phyloP scores from a whole-genome alignment of 2,113 vertebrate genomes.

The Nestor notabilis region DNA sequence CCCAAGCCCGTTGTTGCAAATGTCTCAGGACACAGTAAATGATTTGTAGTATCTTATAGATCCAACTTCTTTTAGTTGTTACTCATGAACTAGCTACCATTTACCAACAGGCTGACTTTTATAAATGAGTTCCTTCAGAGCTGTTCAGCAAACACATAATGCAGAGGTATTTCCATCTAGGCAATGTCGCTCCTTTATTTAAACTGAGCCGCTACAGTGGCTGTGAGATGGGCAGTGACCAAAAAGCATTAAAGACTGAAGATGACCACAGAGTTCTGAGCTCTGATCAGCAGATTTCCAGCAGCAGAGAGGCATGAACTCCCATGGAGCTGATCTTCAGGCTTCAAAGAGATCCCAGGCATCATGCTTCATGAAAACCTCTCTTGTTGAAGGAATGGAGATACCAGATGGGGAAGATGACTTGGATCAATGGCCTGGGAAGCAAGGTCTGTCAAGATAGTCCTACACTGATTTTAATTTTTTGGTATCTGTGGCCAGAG shows the following conservation, averaged over 20 bases:
- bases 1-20: not conserved
- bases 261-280: not conserved
- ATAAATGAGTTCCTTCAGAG: slow-evolving; percentile 1
- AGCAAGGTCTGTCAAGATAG: not conserved
- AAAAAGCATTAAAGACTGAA: fast-evolving
- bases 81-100: not conserved
- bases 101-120: not conserved
- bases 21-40: slow-evolving; percentile 10
- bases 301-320: not conserved
- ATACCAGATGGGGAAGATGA: not conserved
- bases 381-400: not conserved
- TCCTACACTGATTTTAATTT: not conserved
- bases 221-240: not conserved
- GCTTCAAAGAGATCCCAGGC: not conserved
- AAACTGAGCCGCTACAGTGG: fast-evolving
- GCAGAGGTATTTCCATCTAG: not conserved
- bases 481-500: not conserved
- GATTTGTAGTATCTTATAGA: slow-evolving; percentile 3
- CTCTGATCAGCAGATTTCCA: not conserved
- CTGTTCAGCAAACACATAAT: fast-evolving
- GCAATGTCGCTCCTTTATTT: not conserved
- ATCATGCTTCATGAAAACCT: not conserved
- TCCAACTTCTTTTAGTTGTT: not conserved
- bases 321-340: not conserved
- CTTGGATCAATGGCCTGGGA: not conserved